Percentiles rank a stretch among this genome's conserved stretches.
Conservation (phyloP, 2,888 invertebrate species). For the Noctua pronuba region DNA sequence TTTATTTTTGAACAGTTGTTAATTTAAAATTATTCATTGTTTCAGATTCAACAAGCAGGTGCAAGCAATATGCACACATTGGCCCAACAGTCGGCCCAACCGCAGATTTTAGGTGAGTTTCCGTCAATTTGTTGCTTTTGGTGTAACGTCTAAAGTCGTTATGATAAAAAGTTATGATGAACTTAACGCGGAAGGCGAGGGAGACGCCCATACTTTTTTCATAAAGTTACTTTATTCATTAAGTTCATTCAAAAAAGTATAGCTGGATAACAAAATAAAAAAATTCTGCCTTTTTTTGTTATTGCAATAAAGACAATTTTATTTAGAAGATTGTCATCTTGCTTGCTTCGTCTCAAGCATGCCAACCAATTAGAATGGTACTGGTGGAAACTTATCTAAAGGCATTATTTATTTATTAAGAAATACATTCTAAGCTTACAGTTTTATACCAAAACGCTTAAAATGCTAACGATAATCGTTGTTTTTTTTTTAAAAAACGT, state of each 20-base stretch:
- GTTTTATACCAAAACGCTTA: no score
- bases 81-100: conserved; percentile 85
- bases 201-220: no score
- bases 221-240: no score
- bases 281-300: neutral
- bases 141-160: neutral
- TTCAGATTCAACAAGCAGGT: conserved; percentile 86
- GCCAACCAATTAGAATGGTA: no score
- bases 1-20: neutral
- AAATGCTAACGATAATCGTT: no score
- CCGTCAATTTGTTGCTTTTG: neutral
- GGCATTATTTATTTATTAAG: no score
- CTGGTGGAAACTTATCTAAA: no score
- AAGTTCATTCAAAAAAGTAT: neutral
- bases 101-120: conserved; percentile 83
- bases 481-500: no score
- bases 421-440: no score
- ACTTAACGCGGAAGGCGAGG: neutral
- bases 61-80: conserved; percentile 87
- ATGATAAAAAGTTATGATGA: neutral
- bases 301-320: neutral
- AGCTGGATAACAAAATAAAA: neutral
- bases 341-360: no score
- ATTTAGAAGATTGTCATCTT: neutral
- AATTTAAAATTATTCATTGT: conserved; percentile 69